Evolutionary conservation across 1,140 invertebrate genomes (phyloP), one percentile per base, ranked within the genome.

Genomic region (Ostrea denselamellosa): DNA sequence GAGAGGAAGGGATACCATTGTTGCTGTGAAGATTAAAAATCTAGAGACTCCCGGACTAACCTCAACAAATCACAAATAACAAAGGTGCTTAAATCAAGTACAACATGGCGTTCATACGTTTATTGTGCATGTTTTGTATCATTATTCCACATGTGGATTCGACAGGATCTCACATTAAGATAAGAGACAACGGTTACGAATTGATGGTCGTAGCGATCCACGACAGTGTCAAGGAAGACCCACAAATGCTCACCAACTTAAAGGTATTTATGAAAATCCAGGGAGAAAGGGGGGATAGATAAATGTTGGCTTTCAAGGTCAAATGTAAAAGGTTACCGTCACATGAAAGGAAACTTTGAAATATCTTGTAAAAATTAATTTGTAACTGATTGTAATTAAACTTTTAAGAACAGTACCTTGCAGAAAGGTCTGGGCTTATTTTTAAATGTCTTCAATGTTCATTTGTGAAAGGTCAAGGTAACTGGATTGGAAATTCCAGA

Each of bases 101-200:
- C 25, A 77, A 77, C 12, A 77, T 77, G 68, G 28, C 34, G 22
- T 34, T 77, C 14, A 28, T 77, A 25, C 28, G 28, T 77, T 34
- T 77, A 7, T 9, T 77, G 68, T 77, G 22, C 25, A 77, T 77
- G 14, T 77, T 34, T 77, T 25, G 22, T 25, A 14, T 34, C 25
- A 77, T 34, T 25, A 12, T 28, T 77, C 10, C 0, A 28, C 68
- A 77, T 10, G 34, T 44, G 5, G 34, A 44, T 44, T 14, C 25
- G 5, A 8, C 68, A 14, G 68, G 22, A 5, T 87, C 83, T 25
- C 83, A 87, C 5, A 85, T 90, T 14, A 87, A 56, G 19, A 52
- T 91, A 12, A 58, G 87, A 17, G 88, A 91, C 68, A 91, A 92
- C 71, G 90, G 89, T 8, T 92, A 90, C 81, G 88, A 51, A 17